Evolutionary conservation across 2,888 invertebrate species (phyloP).

Genomic region (Agriopis leucophaearia): DNA sequence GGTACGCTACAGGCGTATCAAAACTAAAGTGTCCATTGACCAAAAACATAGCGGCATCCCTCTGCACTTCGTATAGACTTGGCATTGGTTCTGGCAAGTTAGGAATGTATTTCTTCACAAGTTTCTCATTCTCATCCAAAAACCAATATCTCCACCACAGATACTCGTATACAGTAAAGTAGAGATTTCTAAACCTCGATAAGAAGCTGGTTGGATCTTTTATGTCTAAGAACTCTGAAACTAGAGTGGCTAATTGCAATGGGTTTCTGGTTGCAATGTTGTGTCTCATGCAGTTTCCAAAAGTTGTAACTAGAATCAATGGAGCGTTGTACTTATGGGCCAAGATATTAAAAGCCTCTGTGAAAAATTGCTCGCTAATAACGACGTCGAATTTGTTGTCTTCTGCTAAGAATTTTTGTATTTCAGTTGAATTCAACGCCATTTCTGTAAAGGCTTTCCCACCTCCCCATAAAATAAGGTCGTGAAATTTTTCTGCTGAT

Average conservation of each 20-base stretch:
- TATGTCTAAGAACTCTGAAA: constrained; percentile 70
- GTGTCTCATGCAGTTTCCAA: constrained; percentile 77
- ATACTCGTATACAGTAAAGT: constrained; percentile 73
- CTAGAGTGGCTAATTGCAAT: constrained; percentile 71
- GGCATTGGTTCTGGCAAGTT: constrained; percentile 70
- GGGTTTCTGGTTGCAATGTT: constrained; percentile 74
- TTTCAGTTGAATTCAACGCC: constrained; percentile 65
- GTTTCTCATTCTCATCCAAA: constrained; percentile 68
- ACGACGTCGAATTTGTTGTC: constrained; percentile 78
- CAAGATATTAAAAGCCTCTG: constrained; percentile 75
- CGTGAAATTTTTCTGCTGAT: constrained; percentile 71
- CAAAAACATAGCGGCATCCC: constrained; percentile 74
- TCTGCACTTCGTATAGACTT: constrained; percentile 72
- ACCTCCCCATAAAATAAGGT: constrained; percentile 70
- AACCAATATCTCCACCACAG: constrained; percentile 75
- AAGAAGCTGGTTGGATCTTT: constrained; percentile 83
- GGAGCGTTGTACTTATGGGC: constrained; percentile 80
- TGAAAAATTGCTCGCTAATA: constrained; percentile 80
- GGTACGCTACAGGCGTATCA: constrained; percentile 75
- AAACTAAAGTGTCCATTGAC: constrained; percentile 83
- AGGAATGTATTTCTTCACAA: constrained; percentile 70
- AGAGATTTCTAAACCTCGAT: constrained; percentile 81
- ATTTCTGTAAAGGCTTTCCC: constrained; percentile 71
- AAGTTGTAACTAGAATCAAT: constrained; percentile 71
- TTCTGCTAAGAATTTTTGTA: constrained; percentile 63